Base-by-base conservation (phyloP, 35 echinoderm and acorn worm species). In the Amphiura filiformis region DNA sequence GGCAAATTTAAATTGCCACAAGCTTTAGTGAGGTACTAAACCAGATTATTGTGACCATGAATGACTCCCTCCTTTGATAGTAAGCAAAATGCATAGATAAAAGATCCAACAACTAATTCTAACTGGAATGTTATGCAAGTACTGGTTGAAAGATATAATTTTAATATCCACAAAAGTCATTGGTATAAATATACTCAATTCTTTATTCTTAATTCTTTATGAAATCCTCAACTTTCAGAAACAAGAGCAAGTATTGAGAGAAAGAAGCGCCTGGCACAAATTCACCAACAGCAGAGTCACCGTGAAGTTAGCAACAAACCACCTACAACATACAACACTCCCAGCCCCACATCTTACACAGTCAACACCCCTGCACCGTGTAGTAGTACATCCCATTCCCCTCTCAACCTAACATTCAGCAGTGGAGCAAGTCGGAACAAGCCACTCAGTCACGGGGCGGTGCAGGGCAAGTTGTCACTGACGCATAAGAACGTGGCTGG, bases 161-260 rank as follows among this genome's bases (percentile, higher is more conserved):
- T n/a, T n/a, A n/a, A n/a, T n/a, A n/a, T n/a, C n/a, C n/a, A n/a
- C n/a, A n/a, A n/a, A n/a, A n/a, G n/a, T n/a, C n/a, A n/a, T n/a
- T n/a, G n/a, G n/a, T n/a, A n/a, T n/a, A n/a, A n/a, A 52, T 52
- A 52, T 20, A 52, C 44, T 20, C 20, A 52, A 52, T 11, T 52
- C 20, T 20, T 20, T 11, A 52, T 52, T 11, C 7, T 52, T 52
- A 11, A 11, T 20, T 52, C 44, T 52, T 52, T 52, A 52, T 52
- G 7, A 52, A 52, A 7, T 80, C 36, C n/a, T 35, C 34, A 49
- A 26, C 1, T 47, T 83, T 39, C 93, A 94, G 93, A 94, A 91
- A 94, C 93, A 0, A 94, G 84, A 78, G 88, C 93, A 90, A 89
- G 88, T 5, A 86, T 91, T 31, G 93, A 94, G 37, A 91, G 93